Base-by-base conservation (phyloP, 1,140 invertebrate species). In the Mya arenaria region DNA sequence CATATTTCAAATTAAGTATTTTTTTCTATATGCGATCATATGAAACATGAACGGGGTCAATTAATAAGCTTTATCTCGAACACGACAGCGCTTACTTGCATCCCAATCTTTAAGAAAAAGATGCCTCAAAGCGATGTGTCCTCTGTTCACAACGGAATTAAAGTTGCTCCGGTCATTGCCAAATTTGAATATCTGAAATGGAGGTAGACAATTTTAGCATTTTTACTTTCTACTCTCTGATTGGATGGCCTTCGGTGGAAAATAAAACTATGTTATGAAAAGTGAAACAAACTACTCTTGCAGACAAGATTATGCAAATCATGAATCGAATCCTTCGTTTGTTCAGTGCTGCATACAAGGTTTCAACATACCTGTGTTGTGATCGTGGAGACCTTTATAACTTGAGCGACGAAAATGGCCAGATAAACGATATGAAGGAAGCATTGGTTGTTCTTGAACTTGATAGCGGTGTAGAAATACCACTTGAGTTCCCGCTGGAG, bases 381-480 rank as follows among this genome's bases (percentile, higher is more conserved):
- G 0, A 75, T 4, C 6, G 63, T 36, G 4, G 34, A 19, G 0
- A 75, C 56, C 37, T 75, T 75, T 3, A 63, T 44, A 5, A 75
- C 41, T 17, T 75, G 72, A n/a, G 63, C 44, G 17, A 75, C 2
- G 34, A 75, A 75, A 15, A 63, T 15, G 36, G 63, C 25, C 10
- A 60, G 37, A 28, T 60, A 62, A 23, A 75, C n/a, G n/a, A 75
- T 17, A 34, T 75, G 72, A 19, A 75, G 44, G 36, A 10, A 63
- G 25, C 72, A 75, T 8, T 23, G 41, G 34, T 36, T 39, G 1
- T 23, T 37, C 58, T 75, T 63, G n/a, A 3, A 75, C 52, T 75
- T 75, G 25, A 75, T 39, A 28, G 72, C 32, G 23, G n/a, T 6
- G 32, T 75, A 75, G 72, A 75, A 75, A 23, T 63, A 75, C 15